phyloP scores from a whole-genome alignment of 2,113 vertebrate species.

The Morone chrysops region DNA sequence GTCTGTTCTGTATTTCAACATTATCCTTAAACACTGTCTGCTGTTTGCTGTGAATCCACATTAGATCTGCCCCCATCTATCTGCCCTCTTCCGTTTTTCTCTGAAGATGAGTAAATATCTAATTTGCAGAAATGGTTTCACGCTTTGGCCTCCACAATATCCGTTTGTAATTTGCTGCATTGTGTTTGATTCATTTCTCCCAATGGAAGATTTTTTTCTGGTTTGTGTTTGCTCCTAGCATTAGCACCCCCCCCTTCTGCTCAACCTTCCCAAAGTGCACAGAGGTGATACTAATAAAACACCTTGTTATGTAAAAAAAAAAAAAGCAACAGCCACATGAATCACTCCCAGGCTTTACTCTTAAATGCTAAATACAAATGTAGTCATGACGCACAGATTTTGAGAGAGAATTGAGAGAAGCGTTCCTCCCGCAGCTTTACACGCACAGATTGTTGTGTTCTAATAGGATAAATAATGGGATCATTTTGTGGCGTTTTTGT shows the following conservation, averaged over 20 bases:
- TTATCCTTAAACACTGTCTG: slow-evolving; percentile 50
- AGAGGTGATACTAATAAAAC: slow-evolving; percentile 61
- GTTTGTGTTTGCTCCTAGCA: slow-evolving; percentile 42
- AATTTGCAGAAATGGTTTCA: slow-evolving; percentile 65
- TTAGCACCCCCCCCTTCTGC: slow-evolving; percentile 16
- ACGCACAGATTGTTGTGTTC: slow-evolving; percentile 30
- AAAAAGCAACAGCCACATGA: slow-evolving; percentile 39
- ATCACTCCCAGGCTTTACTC: slow-evolving; percentile 29
- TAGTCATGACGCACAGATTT: slow-evolving; percentile 32
- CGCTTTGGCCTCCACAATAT: slow-evolving; percentile 57
- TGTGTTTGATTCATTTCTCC: slow-evolving; percentile 43
- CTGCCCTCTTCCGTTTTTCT: slow-evolving; percentile 31
- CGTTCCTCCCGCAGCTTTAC: slow-evolving; percentile 26
- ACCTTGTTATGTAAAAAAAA: slow-evolving; percentile 44
- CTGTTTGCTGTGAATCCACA: slow-evolving; percentile 51
- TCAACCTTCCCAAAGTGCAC: slow-evolving; percentile 24
- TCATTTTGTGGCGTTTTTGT: slow-evolving; percentile 31
- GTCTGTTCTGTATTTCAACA: slow-evolving; percentile 34
- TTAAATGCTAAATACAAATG: slow-evolving; percentile 34
- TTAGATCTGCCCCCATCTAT: slow-evolving; percentile 25
- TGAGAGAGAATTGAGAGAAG: slow-evolving; percentile 1
- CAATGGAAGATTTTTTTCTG: slow-evolving; percentile 38
- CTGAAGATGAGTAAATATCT: slow-evolving; percentile 65
- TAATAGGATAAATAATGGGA: too few species aligned
- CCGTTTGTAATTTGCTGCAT: slow-evolving; percentile 58